These are phyloP conservation scores for Furcula furcula DNA, from an alignment of 2,888 invertebrate genomes.

Conservation along the genomic window DNA sequence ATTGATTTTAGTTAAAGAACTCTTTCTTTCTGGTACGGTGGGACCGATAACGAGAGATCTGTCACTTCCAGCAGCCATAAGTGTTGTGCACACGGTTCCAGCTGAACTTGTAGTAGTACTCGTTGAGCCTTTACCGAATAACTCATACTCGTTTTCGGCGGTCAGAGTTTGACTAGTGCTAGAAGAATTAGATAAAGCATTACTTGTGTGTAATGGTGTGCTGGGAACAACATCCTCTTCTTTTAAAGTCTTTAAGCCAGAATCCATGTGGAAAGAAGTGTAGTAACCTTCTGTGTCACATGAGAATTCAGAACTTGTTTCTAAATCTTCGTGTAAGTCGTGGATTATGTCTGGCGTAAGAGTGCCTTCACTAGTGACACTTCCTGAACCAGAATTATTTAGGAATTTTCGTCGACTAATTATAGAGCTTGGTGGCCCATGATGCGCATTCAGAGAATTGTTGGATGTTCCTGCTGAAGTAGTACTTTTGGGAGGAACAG, in stretches of 20 bases:
- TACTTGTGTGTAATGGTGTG: conserved; percentile 87
- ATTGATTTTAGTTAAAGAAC: conserved; percentile 85
- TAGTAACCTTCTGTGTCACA: conserved; percentile 99
- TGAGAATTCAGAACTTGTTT: conserved; percentile 95
- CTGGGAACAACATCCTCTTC: conserved; percentile 85
- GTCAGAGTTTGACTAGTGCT: conserved; percentile 85
- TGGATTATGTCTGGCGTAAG: conserved; percentile 91
- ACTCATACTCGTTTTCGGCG: conserved; percentile 94
- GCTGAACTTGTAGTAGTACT: conserved; percentile 95
- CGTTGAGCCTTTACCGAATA: conserved; percentile 95
- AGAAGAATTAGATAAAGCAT: conserved; percentile 85
- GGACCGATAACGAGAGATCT: conserved; percentile 85
- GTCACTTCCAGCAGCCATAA: conserved; percentile 86
- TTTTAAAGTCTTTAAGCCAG: conserved; percentile 92
- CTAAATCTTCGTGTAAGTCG: conserved; percentile 90
- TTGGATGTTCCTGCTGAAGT: conserved; percentile 86
- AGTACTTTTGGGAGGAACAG: conserved; percentile 86
- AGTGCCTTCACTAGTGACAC: conserved; percentile 92
- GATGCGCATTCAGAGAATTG: conserved; percentile 84
- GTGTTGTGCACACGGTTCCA: conserved; percentile 93
- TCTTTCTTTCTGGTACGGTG: conserved; percentile 91
- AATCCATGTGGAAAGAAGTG: conserved; percentile 98
- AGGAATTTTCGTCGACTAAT: conserved; percentile 85
- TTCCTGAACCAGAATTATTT: conserved; percentile 90
- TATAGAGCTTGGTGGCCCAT: conserved; percentile 86